These are phyloP conservation scores for Entomobrya proxima DNA, from an alignment of 2,888 invertebrate genomes.

Conservation along the genomic window DNA sequence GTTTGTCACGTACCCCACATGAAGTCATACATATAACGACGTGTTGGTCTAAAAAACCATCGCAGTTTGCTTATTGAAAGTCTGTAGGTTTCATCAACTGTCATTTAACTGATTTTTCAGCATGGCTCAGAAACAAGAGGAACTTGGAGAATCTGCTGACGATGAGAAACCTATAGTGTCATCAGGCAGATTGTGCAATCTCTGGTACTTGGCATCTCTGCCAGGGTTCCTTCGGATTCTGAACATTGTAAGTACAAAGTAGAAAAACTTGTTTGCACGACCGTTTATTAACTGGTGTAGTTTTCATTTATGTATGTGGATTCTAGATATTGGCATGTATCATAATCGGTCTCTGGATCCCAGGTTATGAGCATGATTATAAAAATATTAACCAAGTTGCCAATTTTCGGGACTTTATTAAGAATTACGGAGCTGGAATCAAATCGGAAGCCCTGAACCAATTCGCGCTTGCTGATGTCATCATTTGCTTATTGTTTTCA, in stretches of 20 bases:
- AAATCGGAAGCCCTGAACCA: constrained; percentile 52
- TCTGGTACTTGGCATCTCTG: constrained; percentile 18
- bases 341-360: constrained; percentile 41
- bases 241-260: constrained; percentile 40
- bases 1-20: too few species aligned
- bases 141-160: not conserved
- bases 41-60: too few species aligned
- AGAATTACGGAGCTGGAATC: constrained; percentile 46
- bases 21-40: too few species aligned
- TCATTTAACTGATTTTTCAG: too few species aligned
- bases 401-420: constrained; percentile 36
- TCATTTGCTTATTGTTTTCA: constrained; percentile 36
- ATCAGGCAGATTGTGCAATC: not conserved
- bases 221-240: constrained; percentile 41
- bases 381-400: constrained; percentile 22
- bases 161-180: not conserved
- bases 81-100: too few species aligned
- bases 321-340: constrained; percentile 11
- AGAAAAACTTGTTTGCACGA: too few species aligned
- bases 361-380: constrained; percentile 58
- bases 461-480: constrained; percentile 33
- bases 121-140: not conserved
- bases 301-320: not conserved
- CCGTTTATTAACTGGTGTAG: too few species aligned
- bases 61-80: too few species aligned